A percentile compares a stretch with the other conserved stretches of the same genome.
phyloP scores from a whole-genome alignment of 2,797 vertebrate genomes.

The Anguilla marmorata region DNA sequence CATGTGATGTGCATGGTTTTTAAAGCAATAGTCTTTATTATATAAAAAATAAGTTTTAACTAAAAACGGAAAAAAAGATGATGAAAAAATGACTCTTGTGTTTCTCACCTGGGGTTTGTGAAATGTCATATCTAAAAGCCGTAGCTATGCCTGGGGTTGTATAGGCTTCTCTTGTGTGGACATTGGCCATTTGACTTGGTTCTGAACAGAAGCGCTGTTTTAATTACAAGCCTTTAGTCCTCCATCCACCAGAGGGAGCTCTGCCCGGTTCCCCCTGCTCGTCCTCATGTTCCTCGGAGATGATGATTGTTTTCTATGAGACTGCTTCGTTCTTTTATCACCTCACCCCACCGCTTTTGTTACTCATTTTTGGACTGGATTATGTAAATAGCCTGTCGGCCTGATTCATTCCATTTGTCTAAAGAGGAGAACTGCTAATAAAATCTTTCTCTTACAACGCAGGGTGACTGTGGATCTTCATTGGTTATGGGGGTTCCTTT shows the following conservation, averaged over 20 bases:
- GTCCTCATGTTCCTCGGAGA: constrained; percentile 59
- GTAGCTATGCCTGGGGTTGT: constrained; percentile 52
- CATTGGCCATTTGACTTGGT: constrained; percentile 46
- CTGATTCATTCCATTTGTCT: constrained; percentile 82
- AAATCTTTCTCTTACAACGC: constrained; percentile 76
- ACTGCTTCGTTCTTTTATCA: constrained; percentile 58
- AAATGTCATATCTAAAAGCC: constrained; percentile 47
- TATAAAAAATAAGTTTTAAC: constrained; percentile 46
- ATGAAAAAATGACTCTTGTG: constrained; percentile 42
- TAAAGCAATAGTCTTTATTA: constrained; percentile 61
- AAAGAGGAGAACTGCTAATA: constrained; percentile 84
- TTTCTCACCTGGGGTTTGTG: constrained; percentile 53
- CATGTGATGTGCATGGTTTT: constrained; percentile 68
- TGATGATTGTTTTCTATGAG: constrained; percentile 63
- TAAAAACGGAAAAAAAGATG: constrained; percentile 24
- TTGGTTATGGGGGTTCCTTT: neutral
- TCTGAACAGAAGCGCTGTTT: constrained; percentile 46
- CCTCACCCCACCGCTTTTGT: constrained; percentile 59
- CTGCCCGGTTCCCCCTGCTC: constrained; percentile 58
- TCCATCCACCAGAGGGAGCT: constrained; percentile 43
- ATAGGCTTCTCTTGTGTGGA: constrained; percentile 53
- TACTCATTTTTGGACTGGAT: constrained; percentile 67
- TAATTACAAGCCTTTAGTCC: constrained; percentile 52
- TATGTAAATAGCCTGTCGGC: constrained; percentile 75
- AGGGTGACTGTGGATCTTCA: constrained; percentile 46